Base-by-base conservation (phyloP, 1,140 invertebrate genomes). In the Cyphomyrmex costatus region DNA sequence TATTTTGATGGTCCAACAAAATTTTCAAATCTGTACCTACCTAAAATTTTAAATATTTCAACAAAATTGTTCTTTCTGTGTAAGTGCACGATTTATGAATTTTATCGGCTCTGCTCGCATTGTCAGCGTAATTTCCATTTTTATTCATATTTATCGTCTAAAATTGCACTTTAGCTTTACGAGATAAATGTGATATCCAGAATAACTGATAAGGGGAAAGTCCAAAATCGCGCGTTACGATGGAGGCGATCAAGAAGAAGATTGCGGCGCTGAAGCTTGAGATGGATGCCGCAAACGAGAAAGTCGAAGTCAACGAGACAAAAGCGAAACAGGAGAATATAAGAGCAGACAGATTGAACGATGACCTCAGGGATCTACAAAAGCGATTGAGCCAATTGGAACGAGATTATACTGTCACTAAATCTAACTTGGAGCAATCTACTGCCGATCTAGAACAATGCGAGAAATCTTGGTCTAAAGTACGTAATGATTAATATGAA, bases 231-330 rank as follows among this genome's bases (percentile, higher is more conserved):
- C 56, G 86, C 92, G 95, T 93, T 88, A 95, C 92, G 87, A 98
- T 98, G 97, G 97, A 98, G 95, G 97, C 97, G 93, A 98, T 98
- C 95, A 98, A 98, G 96, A 98, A 98, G 96, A 98, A 98, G 96
- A 98, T 98, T 96, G 97, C 97, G 95, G 96, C 97, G 88, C 96
- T 98, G 96, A 98, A 98, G 95, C 95, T 97, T 95, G 97, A 98
- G 95, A 98, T 97, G 96, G 97, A 98, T 91, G 96, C 96, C 92
- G 97, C 97, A 86, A 96, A 97, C 90, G 97, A 98, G 91, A 97
- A 97, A 90, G 97, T 97, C 53, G 97, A 98, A 92, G 95, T 96
- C 88, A 96, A 97, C 71, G 97, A 98, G 91, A 96, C 96, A 73
- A 97, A 97, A 93, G 96, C 97, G 46, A 96, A 96, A 91, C 97